Base-by-base conservation (phyloP, 1,140 invertebrate genomes). In the Cephus cinctus region DNA sequence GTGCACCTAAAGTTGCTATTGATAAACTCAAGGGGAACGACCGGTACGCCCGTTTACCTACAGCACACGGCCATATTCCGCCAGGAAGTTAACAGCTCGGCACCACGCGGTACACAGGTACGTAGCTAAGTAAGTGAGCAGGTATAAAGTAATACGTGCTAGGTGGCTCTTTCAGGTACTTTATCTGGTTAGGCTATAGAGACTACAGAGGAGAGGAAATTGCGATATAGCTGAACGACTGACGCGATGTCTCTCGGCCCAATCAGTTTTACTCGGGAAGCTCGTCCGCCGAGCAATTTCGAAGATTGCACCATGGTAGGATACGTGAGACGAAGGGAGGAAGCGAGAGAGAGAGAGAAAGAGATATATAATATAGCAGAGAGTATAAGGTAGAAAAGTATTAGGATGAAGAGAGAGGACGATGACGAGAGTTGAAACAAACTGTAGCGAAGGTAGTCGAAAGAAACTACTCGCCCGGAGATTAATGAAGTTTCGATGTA, bases 201-300 rank as follows among this genome's bases (percentile, higher is more conserved):
- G n/a, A n/a, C n/a, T n/a, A n/a, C n/a, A n/a, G n/a, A n/a, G n/a
- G n/a, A n/a, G n/a, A n/a, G n/a, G n/a, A n/a, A n/a, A n/a, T n/a
- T n/a, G n/a, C n/a, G n/a, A n/a, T n/a, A n/a, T 44, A 45, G 31
- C 39, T 39, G 38, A 42, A 52, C 50, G 54, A 51, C 50, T 54
- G 57, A 59, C 57, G 52, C 57, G 57, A 57, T 59, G 54, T 59
- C 50, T 49, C 49, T 40, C 54, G 38, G 52, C 54, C 56, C 60
- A 61, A 61, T 61, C 45, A 56, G 52, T 55, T 58, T 61, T 55
- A 57, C 57, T 40, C 20, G n/a, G n/a, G n/a, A n/a, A n/a, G n/a
- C 51, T 15, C 44, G 50, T 47, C 58, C 57, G 47, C 50, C 50
- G 51, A 43, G 60, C 60, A 71, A 69, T 68, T 68, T 65, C 61